Base-by-base conservation (phyloP, 2,888 invertebrate species). In the Miltochrista miniata region DNA sequence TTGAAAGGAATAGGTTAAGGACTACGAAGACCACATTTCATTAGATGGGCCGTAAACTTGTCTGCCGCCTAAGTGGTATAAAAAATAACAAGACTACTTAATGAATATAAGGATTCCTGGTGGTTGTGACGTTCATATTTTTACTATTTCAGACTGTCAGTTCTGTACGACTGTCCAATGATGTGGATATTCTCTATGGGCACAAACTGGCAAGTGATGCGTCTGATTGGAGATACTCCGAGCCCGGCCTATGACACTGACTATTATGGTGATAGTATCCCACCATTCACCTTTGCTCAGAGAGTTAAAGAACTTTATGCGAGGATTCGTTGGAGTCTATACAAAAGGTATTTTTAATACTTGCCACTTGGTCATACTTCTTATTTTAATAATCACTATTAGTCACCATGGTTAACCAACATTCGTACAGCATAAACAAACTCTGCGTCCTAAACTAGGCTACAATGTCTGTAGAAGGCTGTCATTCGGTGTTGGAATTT, bases 151-250 rank as follows among this genome's bases (percentile, higher is more conserved):
- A 83, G 82, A 7, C 57, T 81, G 4, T 57, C 78, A 7, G 71
- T 71, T 2, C 46, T 76, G 1, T 82, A 74, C 38, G 54, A 76
- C 35, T 79, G 80, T 35, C 82, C 83, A 0, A 68, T 73, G 51
- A 67, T 81, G 24, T 81, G 79, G 80, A 44, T 63, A 1, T 75
- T 73, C 45, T 79, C 83, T 0, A 70, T 81, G 66, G 81, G 77
- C 1, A 66, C 76, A 2, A 74, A 81, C 29, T 75, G 74, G 64
- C 52, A 69, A 15, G 64, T 70, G 0, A 9, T 81, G 14, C 60
- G 72, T 15, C 45, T 81, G 2, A 70, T 83, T 5, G 76, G 76
- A n/a, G 73, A 74, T 7, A 47, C 61, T 4, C 61, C 74, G 0
- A 80, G 74, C 37, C 80, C 83, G 8, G 74, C 83, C 0, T 82